Base-by-base conservation (phyloP, 2,888 invertebrate genomes). In the Griposia aprilina region DNA sequence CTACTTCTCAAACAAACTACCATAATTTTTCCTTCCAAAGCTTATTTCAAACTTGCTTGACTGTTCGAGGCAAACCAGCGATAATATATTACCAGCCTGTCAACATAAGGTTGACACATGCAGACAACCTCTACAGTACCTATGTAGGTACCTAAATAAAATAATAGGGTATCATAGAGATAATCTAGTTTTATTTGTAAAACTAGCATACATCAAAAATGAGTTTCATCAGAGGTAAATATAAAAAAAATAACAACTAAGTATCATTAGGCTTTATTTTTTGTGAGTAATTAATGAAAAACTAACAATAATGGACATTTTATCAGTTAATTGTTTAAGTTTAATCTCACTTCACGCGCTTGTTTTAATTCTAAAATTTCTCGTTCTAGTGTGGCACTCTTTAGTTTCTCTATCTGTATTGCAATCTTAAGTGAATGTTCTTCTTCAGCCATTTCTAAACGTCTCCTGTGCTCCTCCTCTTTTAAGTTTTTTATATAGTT, bases 391-490 rank as follows among this genome's bases (percentile, higher is more conserved):
- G 65, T 75, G 26, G 68, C 79, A 71, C 62, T 52, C 70, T 81
- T 80, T 68, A 81, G 26, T 36, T 72, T 81, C 48, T 81, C 79
- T 15, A 41, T 20, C 2, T 73, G 72, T 59, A 79, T 79, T 55
- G 26, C 72, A 55, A 79, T 81, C 73, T 81, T 80, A 20, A 81
- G 60, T 45, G 68, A 59, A 73, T 80, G 76, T 62, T 80, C 79
- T 57, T 76, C 69, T 36, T 81, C 79, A 66, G 79, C 76, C 76
- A 81, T 81, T 76, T 79, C 69, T 73, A 78, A 62, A 6, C 74
- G 78, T 30, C 78, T 63, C 50, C 41, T 68, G 26, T 81, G 72
- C 60, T 81, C 81, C 15, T 78, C 48, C 0, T 78, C 78, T 68
- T 81, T 74, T 63, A 81, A 26, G 11, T 17, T 17, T 78, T 78